These are phyloP conservation scores for Himalopsyche kuldschensis DNA, from an alignment of 2,888 invertebrate genomes.

Conservation along the genomic window DNA sequence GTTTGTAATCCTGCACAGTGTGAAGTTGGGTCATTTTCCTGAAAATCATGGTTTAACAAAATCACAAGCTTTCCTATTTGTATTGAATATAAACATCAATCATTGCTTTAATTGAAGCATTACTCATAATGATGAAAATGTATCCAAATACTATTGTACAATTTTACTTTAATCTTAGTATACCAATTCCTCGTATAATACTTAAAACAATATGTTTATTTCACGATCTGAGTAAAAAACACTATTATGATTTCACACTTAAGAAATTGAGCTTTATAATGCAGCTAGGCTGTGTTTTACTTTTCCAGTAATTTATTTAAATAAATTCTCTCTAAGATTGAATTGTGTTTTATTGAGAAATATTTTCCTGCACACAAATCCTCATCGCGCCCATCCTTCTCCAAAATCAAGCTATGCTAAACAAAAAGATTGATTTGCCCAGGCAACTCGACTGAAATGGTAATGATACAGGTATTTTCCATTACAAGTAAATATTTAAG, in stretches of 20 bases:
- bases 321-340: conserved; percentile 2
- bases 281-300: conserved; percentile 2
- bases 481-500: too few species aligned
- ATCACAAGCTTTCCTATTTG: background rate
- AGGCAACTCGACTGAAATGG: too few species aligned
- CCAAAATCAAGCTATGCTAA: too few species aligned
- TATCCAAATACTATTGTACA: background rate
- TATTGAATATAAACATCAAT: background rate
- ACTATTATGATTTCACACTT: background rate
- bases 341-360: background rate
- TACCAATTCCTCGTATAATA: background rate
- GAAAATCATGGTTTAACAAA: background rate
- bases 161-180: background rate
- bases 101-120: background rate
- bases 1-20: too few species aligned
- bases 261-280: conserved; percentile 1
- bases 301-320: conserved; percentile 1
- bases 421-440: too few species aligned
- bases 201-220: background rate
- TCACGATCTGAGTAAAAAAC: background rate
- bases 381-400: too few species aligned
- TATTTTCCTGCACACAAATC: background rate
- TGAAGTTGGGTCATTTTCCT: background rate
- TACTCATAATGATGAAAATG: background rate
- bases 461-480: too few species aligned